These are phyloP conservation scores for Oligia latruncula DNA, from an alignment of 2,888 invertebrate genomes.

Conservation along the genomic window DNA sequence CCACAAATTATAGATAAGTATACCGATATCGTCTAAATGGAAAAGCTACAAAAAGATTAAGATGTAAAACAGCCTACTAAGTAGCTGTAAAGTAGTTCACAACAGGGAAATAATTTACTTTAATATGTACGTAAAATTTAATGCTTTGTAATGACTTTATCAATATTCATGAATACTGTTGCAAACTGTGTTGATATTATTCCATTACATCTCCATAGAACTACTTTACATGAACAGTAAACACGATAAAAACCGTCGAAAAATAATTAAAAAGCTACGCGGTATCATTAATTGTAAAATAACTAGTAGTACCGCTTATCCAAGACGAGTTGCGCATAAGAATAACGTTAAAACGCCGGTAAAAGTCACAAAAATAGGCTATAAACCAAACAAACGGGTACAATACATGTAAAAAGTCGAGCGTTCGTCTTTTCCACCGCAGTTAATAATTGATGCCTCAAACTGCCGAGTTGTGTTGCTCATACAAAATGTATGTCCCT, in stretches of 20 bases:
- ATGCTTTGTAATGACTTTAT: slow-evolving; percentile 39
- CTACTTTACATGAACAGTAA: slow-evolving; percentile 12
- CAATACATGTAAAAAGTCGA: slow-evolving; percentile 87
- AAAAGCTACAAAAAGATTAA: slow-evolving; percentile 31
- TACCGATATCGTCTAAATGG: slow-evolving; percentile 32
- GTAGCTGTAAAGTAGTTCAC: slow-evolving; percentile 24
- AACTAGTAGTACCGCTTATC: slow-evolving; percentile 65
- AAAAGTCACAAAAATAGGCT: slow-evolving; percentile 86
- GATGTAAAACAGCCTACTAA: slow-evolving; percentile 35
- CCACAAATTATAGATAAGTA: slow-evolving; percentile 17
- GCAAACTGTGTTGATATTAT: slow-evolving; percentile 21
- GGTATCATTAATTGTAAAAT: slow-evolving; percentile 63
- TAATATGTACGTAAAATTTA: slow-evolving; percentile 38
- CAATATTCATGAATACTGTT: slow-evolving; percentile 40
- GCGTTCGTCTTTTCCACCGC: slow-evolving; percentile 83
- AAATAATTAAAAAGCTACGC: slow-evolving; percentile 38
- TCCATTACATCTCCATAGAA: slow-evolving; percentile 20
- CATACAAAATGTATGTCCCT: slow-evolving; percentile 88
- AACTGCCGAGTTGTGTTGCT: slow-evolving; percentile 90
- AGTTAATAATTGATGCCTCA: slow-evolving; percentile 88
- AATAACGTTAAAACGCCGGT: slow-evolving; percentile 81
- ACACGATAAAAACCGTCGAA: slow-evolving; percentile 39
- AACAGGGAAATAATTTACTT: slow-evolving; percentile 32
- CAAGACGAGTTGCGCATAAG: slow-evolving; percentile 74
- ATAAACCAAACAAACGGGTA: slow-evolving; percentile 83